A percentile compares a stretch with the other conserved stretches of the same genome.
These are phyloP conservation scores for Acridotheres tristis DNA, from an alignment of 2,797 vertebrate genomes.

Conservation along the genomic window DNA sequence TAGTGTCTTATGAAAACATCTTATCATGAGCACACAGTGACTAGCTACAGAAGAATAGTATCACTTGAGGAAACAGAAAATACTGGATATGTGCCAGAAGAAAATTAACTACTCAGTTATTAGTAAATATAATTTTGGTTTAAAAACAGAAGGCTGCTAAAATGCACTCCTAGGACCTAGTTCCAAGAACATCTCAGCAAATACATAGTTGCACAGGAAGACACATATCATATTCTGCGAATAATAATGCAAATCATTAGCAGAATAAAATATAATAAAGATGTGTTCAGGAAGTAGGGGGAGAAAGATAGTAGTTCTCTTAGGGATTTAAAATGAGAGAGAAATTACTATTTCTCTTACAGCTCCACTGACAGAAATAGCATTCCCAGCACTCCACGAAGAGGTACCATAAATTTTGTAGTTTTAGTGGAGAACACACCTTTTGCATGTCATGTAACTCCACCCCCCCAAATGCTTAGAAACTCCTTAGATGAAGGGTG, in stretches of 20 bases:
- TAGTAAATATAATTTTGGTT: background rate
- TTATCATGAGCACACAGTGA: background rate
- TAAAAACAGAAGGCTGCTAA: background rate
- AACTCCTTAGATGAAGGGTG: background rate
- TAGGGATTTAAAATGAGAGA: background rate
- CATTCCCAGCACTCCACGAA: background rate
- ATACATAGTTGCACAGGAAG: background rate
- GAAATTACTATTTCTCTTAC: background rate
- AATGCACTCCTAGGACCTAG: background rate
- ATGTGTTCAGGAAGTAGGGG: background rate
- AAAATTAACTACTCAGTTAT: background rate
- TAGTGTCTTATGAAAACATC: background rate
- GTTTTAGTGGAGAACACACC: background rate
- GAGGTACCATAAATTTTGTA: background rate
- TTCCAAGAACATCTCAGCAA: background rate
- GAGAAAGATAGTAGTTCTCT: background rate
- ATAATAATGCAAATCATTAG: constrained; percentile 2
- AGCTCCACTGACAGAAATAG: background rate
- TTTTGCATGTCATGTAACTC: background rate
- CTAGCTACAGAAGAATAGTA: background rate
- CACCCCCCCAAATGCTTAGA: background rate
- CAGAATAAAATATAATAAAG: background rate
- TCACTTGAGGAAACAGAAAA: background rate
- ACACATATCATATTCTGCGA: background rate
- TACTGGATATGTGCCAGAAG: background rate